Percentiles rank a stretch among this genome's conserved stretches.
phyloP scores from a whole-genome alignment of 2,888 invertebrate genomes.

The Magallana nippona region DNA sequence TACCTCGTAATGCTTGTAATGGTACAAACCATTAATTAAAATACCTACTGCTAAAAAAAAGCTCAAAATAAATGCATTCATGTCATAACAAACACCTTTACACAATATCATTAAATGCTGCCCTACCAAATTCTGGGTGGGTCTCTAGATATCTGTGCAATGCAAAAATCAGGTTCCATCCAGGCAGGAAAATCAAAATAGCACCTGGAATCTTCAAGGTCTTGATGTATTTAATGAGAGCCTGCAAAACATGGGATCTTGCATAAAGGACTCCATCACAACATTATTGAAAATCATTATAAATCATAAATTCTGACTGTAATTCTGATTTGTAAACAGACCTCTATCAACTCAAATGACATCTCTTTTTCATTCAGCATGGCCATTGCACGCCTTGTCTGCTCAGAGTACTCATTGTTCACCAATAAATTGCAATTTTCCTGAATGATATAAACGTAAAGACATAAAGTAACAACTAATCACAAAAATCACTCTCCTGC shows the following conservation, averaged over 20 bases:
- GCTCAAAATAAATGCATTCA: neutral
- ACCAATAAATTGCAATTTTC: conserved; percentile 85
- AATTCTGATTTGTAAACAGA: conserved; percentile 52
- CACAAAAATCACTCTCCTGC: too few species aligned
- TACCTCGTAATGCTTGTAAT: too few species aligned
- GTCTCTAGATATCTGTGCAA: conserved; percentile 91
- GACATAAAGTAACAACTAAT: too few species aligned
- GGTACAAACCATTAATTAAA: too few species aligned
- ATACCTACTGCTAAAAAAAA: too few species aligned
- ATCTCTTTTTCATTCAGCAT: conserved; percentile 93
- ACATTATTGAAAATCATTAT: too few species aligned
- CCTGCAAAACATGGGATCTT: conserved; percentile 73
- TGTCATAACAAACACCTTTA: neutral
- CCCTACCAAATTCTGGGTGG: conserved; percentile 86
- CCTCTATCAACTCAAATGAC: conserved; percentile 94
- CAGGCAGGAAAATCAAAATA: conserved; percentile 94
- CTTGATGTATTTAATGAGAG: conserved; percentile 83
- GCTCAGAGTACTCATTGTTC: conserved; percentile 79
- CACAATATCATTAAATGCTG: neutral
- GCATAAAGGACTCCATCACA: neutral
- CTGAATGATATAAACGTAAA: conserved; percentile 57
- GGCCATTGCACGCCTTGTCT: conserved; percentile 86
- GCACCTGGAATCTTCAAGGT: conserved; percentile 87
- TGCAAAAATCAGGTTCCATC: conserved; percentile 97
- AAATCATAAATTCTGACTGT: too few species aligned